Evolutionary conservation across 2,113 vertebrate genomes (phyloP), one percentile per base, ranked within the genome.

Genomic region (Isurus oxyrinchus): DNA sequence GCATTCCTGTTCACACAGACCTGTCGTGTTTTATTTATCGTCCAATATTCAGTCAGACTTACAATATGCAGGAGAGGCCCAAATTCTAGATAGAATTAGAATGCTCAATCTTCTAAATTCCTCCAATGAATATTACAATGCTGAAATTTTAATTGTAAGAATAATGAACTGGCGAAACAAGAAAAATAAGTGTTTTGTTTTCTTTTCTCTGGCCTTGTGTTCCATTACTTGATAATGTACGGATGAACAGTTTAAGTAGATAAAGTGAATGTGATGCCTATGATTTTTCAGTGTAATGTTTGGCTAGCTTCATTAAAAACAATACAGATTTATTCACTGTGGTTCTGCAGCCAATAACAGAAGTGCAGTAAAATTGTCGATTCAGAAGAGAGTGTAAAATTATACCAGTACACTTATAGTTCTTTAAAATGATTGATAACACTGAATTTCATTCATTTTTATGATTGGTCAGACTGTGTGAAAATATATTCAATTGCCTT

Each of bases 111-210:
- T 40, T 40, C 2, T 16, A n/a, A 94, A 16, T 66, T 63, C 59
- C 59, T 21, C 63, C 35, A 63, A 61, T 63, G 19, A 63, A 40
- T 40, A 40, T 23, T 13, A 21, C 59, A 63, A 40, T 90, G 31
- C 53, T 57, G 25, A 90, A 57, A 35, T 94, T 63, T 40, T 94
- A 94, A 63, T 63, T 40, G 10, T 21, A 63, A 63, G 57, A 94
- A 40, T 94, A 63, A 94, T 63, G 59, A 94, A 40, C 57, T 94
- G 90, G 57, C 23, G n/a, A 94, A 94, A 63, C n/a, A 94, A 66
- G 11, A 19, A 31, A 91, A 91, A 1, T 84, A 40, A 84, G 19
- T 7, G 40, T n/a, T n/a, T n/a, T 40, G 14, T 61, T 63, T 94
- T 66, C 59, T 19, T 66, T 94, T n/a, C 59, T n/a, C 35, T 23